Evolutionary conservation across 2,113 vertebrate species (phyloP).

Genomic region (Synodontis membranacea): DNA sequence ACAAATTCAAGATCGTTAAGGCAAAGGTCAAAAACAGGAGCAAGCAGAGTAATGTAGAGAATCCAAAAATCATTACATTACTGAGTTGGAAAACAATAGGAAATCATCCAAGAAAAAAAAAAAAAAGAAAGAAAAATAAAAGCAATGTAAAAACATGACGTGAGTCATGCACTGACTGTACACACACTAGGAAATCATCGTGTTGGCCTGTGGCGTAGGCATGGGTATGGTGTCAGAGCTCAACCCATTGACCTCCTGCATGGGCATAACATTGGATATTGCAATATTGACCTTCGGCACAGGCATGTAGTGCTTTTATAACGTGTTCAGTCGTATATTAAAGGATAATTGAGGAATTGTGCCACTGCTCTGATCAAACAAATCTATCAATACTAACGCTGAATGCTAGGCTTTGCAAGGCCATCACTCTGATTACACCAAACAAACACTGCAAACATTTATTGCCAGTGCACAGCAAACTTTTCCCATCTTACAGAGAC

Average conservation of each 20-base stretch:
- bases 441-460: background rate
- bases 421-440: background rate
- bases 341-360: too few species aligned
- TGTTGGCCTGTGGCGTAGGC: too few species aligned
- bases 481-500: background rate
- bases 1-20: conserved; percentile 10
- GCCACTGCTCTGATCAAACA: background rate
- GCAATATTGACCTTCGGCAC: too few species aligned
- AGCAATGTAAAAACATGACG: background rate
- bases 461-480: background rate
- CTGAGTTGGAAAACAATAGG: background rate
- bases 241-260: too few species aligned
- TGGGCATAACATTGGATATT: too few species aligned
- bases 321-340: too few species aligned
- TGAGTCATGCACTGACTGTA: background rate
- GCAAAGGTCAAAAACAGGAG: background rate
- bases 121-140: too few species aligned
- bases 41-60: background rate
- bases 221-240: too few species aligned
- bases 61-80: background rate
- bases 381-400: background rate
- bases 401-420: background rate
- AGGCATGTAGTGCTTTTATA: too few species aligned
- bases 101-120: background rate
- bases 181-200: background rate